Conservation (phyloP, 2,113 vertebrate genomes). For the Bombycilla garrulus region DNA sequence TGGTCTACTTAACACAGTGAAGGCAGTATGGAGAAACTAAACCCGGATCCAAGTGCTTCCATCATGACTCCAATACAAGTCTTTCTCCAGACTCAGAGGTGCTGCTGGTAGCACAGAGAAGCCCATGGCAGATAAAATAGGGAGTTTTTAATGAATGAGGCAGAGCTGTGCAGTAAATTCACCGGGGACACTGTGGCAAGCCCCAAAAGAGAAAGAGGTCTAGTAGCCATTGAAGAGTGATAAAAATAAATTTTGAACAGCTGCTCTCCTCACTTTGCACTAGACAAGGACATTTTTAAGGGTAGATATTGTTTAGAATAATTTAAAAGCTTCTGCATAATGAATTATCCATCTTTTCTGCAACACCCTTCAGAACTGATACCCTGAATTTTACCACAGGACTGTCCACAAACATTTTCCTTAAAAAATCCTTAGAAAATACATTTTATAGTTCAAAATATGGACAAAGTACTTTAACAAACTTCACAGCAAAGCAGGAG, state of each 20-base stretch:
- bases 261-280: constrained; percentile 9
- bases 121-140: not conserved
- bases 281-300: constrained; percentile 41
- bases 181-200: not conserved
- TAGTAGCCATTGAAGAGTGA: not conserved
- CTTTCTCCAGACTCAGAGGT: not conserved
- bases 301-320: constrained; percentile 12
- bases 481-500: not conserved
- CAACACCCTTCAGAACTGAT: not conserved
- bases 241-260: constrained; percentile 59
- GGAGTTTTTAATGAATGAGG: not conserved
- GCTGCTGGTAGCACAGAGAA: not conserved
- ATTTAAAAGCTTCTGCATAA: not conserved
- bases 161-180: not conserved
- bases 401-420: not conserved
- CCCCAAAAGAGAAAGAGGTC: constrained; percentile 19
- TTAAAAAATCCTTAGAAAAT: not conserved
- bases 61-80: not conserved
- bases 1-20: not conserved
- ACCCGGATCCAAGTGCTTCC: not conserved
- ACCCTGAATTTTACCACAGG: not conserved
- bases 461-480: not conserved
- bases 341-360: not conserved
- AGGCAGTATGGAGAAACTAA: not conserved
- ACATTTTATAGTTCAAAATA: not conserved